phyloP scores from a whole-genome alignment of 2,113 vertebrate species.

The Rhinoderma darwinii region DNA sequence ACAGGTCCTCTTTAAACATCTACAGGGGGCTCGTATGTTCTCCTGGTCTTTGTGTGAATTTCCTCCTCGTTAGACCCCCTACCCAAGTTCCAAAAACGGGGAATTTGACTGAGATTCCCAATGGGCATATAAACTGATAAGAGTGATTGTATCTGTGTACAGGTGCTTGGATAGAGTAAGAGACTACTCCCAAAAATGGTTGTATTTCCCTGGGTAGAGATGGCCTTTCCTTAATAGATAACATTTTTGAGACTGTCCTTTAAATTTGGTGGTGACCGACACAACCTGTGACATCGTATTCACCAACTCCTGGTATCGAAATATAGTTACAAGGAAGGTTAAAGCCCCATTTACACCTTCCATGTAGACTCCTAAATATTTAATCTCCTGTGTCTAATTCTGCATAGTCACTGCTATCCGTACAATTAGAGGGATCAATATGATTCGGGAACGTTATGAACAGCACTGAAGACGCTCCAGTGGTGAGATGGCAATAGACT shows the following conservation, averaged over 20 bases:
- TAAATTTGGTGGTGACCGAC: too few species aligned
- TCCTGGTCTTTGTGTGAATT: not conserved
- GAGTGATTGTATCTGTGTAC: not conserved
- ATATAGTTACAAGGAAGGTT: not conserved
- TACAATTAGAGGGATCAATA: conserved; percentile 1
- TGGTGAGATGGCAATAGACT: not conserved
- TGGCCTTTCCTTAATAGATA: not conserved
- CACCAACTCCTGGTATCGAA: not conserved
- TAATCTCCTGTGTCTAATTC: conserved; percentile 50
- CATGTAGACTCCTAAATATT: conserved; percentile 40
- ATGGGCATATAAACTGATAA: not conserved
- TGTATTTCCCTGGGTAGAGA: not conserved
- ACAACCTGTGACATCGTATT: not conserved
- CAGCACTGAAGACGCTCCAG: not conserved
- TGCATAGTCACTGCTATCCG: conserved; percentile 31
- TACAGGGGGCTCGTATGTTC: not conserved
- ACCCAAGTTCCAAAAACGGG: not conserved
- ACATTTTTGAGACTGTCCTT: too few species aligned
- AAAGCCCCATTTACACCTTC: conserved; percentile 14
- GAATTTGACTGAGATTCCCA: not conserved
- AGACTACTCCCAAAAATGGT: too few species aligned
- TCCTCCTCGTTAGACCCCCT: not conserved
- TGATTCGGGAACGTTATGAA: conserved; percentile 9
- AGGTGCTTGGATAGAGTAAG: too few species aligned
- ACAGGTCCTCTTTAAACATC: too few species aligned